Percentiles rank a stretch among this genome's conserved stretches.
Conservation (phyloP, 2,113 vertebrate species). For the Spilogale gracilis region DNA sequence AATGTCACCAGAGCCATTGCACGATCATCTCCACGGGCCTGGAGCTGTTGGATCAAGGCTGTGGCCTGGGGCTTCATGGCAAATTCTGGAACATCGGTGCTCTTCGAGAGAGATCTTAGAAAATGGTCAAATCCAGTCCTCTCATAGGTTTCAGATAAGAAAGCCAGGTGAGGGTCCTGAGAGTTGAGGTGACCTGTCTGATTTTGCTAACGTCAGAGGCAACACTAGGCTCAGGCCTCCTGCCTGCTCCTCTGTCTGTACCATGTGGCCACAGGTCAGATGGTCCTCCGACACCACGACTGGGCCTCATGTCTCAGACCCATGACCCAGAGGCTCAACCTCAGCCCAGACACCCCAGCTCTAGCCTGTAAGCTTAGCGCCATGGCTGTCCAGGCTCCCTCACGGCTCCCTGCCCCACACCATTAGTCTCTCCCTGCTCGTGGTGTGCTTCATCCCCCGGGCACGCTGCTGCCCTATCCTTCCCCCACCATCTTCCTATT, state of each 20-base stretch:
- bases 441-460: background rate
- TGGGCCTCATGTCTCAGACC: background rate
- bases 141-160: background rate
- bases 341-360: background rate
- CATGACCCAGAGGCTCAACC: background rate
- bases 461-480: background rate
- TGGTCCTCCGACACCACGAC: background rate
- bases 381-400: background rate
- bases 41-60: background rate
- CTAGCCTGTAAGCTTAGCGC: background rate
- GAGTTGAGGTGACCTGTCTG: background rate
- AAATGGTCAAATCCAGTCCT: background rate
- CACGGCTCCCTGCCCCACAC: background rate
- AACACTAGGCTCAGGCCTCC: background rate
- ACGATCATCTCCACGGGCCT: accelerated
- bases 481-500: background rate
- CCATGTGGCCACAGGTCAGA: background rate
- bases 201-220: background rate
- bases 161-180: background rate
- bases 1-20: background rate
- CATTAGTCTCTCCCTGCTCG: too few relatives aligned
- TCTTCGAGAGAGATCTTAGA: background rate
- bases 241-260: background rate
- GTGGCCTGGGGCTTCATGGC: accelerated
- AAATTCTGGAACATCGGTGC: too few relatives aligned